Base-by-base conservation (phyloP, 2,113 vertebrate species). In the Ardeotis arabs region DNA sequence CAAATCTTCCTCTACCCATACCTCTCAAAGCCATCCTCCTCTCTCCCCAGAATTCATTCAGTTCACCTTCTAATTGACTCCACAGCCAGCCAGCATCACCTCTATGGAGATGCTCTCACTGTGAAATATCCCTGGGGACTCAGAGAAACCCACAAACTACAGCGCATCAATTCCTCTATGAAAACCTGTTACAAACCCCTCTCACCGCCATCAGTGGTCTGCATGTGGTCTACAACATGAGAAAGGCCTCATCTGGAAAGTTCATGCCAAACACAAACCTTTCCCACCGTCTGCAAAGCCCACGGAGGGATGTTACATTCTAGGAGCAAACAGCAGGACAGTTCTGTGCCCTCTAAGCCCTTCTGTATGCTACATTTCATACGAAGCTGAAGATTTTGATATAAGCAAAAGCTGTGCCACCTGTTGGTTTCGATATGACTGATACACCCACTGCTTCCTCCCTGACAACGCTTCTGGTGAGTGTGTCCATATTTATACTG, bases 341-440 rank as follows among this genome's bases (percentile, higher is more conserved):
- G 3, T 44, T 44, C 14, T 44, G 41, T 25, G 28, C 23, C 53
- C 39, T 58, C 4, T 33, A 60, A 49, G 27, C 8, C 33, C 41
- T 69, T 76, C 55, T 72, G 3, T 22, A 47, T 7, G 3, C 44
- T 24, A 58, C 0, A 0, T 63, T 92, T 88, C 9, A 53, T 55
- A 12, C 35, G 16, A 87, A 49, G 45, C 14, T 66, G 35, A 58
- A 73, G 35, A 74, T 86, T 90, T 62, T 59, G 14, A 67, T 55
- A 27, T 1, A 39, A 88, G 33, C 56, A 25, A 18, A 86, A 85
- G 16, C 31, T 52, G 12, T 68, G 60, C 16, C 79, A 86, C 5
- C 89, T 94, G 79, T 56, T 52, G 37, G 58, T 96, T 97, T 94
- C 88, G 63, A 22, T 70, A 86, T 90, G 73, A 93, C 63, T 49